Base-by-base conservation (phyloP, 2,797 vertebrate species). In the Tauraco hartlaubi region DNA sequence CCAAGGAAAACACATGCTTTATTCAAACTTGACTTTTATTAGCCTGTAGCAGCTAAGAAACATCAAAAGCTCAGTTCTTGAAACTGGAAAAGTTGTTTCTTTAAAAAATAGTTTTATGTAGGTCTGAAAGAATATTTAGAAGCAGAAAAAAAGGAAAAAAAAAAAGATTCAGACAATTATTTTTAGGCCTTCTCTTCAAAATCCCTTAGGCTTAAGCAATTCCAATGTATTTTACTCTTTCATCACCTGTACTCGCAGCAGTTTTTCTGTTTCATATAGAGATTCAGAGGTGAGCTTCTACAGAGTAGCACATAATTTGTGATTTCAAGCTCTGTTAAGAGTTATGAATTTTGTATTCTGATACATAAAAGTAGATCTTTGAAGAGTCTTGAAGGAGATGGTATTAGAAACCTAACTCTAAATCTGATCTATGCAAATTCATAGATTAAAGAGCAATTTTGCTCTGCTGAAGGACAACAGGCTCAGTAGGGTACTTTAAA, bases 341-440 rank as follows among this genome's bases (percentile, higher is more conserved):
- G 17, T 73, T 67, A 46, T 0, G 23, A 43, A 52, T 91, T 91
- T 84, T 68, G 21, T 69, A 20, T 68, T 83, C 29, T 87, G 41
- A 31, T 64, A 43, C 37, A 86, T 75, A 66, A 88, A 85, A 86
- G 22, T 31, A 48, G 23, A 51, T 84, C 44, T 90, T 89, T 75
- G 61, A 90, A 87, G 64, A 83, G 9, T 83, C 39, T 92, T 56
- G 41, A 71, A 73, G 52, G 82, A 92, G 37, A 29, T 2, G 2
- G 25, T 54, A 15, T 76, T 78, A 83, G 55, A 94, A 92, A 82
- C 41, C 31, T 61, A 78, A 87, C 22, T n/a, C 3, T 1, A 72
- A 85, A 86, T 89, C 63, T 75, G 59, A 79, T 95, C 48, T 69
- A 62, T 80, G 88, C 35, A 88, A 77, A 86, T 93, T 83, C 52